Conservation (phyloP, 2,888 invertebrate genomes). For the Protula sp. region DNA sequence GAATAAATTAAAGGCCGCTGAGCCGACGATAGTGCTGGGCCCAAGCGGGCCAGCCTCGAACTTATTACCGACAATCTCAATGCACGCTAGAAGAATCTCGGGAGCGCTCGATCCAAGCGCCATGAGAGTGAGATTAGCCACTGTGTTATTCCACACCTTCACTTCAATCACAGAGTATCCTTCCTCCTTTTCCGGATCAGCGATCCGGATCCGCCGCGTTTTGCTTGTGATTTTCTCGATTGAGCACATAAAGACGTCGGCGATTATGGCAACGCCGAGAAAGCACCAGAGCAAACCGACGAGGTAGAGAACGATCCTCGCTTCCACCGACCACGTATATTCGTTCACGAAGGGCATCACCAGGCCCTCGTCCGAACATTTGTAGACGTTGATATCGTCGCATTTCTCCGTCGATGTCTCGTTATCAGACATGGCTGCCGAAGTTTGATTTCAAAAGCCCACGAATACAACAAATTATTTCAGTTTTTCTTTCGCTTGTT, state of each 20-base stretch:
- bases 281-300: constrained; percentile 59
- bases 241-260: constrained; percentile 61
- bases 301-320: constrained; percentile 55
- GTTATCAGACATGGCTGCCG: not conserved
- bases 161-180: constrained; percentile 39
- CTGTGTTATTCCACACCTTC: constrained; percentile 44
- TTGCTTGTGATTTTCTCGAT: constrained; percentile 60
- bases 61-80: constrained; percentile 56
- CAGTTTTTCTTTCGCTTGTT: too few species aligned
- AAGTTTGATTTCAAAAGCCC: not conserved
- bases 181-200: constrained; percentile 27
- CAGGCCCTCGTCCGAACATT: constrained; percentile 47
- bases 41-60: constrained; percentile 57
- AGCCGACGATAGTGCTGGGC: constrained; percentile 61
- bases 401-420: not conserved
- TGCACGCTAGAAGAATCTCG: constrained; percentile 59
- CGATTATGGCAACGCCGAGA: constrained; percentile 60
- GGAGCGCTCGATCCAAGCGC: constrained; percentile 60
- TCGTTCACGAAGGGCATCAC: constrained; percentile 56
- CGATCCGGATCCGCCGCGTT: constrained; percentile 52
- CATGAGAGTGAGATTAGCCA: constrained; percentile 60
- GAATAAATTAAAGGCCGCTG: constrained; percentile 61
- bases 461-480: not conserved
- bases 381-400: constrained; percentile 23
- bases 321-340: constrained; percentile 54